Evolutionary conservation across 2,888 invertebrate genomes (phyloP).

Genomic region (Poecilobothrus nobilitatus): DNA sequence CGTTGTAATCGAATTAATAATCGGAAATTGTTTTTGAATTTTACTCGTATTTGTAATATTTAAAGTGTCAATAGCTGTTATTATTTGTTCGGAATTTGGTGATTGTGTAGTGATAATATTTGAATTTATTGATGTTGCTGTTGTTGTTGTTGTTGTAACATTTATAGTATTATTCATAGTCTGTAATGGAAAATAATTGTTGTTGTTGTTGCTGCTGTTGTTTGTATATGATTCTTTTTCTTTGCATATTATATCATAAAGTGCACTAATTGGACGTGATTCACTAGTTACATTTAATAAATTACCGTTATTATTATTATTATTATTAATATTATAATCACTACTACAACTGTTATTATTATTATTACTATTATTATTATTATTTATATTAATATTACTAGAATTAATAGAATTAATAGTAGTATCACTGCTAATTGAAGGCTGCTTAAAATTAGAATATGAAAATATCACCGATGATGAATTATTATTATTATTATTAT

Average conservation of each 20-base stretch:
- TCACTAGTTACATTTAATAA: slow-evolving; percentile 42
- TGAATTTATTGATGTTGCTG: slow-evolving; percentile 17
- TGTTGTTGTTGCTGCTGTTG: slow-evolving; percentile 23
- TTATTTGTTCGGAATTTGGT: too few species aligned
- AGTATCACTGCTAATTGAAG: slow-evolving; percentile 17
- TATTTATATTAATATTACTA: background rate
- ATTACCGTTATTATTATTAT: slow-evolving; percentile 34
- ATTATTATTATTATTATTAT: slow-evolving; percentile 12
- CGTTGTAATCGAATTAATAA: slow-evolving; percentile 11
- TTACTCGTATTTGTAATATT: too few species aligned
- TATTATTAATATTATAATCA: slow-evolving; percentile 36
- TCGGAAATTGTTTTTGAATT: too few species aligned
- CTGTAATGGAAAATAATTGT: slow-evolving; percentile 22
- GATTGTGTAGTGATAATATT: background rate
- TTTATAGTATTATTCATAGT: slow-evolving; percentile 21
- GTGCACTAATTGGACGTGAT: slow-evolving; percentile 42
- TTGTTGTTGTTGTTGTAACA: slow-evolving; percentile 22
- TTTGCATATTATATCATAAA: slow-evolving; percentile 45
- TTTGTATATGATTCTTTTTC: slow-evolving; percentile 38
- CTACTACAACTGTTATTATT: slow-evolving; percentile 24
- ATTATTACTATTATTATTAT: background rate
- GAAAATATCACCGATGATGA: slow-evolving; percentile 22
- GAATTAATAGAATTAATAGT: slow-evolving; percentile 6
- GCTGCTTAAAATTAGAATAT: slow-evolving; percentile 20
- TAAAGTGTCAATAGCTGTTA: too few species aligned